phyloP scores from a whole-genome alignment of 2,113 vertebrate species.

The Fregata magnificens region DNA sequence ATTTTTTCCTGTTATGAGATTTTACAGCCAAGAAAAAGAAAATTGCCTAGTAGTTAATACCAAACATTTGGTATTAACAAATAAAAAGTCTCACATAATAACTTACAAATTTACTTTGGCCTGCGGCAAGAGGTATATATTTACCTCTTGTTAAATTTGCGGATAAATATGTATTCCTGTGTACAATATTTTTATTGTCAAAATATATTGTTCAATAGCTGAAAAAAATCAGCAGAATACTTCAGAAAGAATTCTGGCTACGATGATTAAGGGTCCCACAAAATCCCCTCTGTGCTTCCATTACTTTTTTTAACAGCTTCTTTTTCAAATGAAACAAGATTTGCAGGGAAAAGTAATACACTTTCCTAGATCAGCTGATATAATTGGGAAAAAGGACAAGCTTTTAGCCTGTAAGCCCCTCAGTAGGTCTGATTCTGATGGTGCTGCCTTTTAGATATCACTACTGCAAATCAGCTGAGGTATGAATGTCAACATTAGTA shows the following conservation, averaged over 20 bases:
- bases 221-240: background rate
- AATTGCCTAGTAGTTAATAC: background rate
- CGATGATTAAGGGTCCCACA: background rate
- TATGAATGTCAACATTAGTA: background rate
- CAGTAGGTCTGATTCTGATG: background rate
- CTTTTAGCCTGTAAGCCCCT: background rate
- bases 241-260: background rate
- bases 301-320: background rate
- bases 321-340: background rate
- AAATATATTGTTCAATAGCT: background rate
- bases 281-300: background rate
- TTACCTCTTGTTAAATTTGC: background rate
- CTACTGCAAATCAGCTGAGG: background rate
- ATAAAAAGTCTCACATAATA: background rate
- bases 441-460: background rate
- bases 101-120: background rate
- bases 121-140: background rate
- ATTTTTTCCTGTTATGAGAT: background rate
- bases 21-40: constrained; percentile 2
- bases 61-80: background rate
- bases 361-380: background rate
- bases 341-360: background rate
- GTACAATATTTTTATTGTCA: background rate
- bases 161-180: background rate
- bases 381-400: background rate